phyloP scores from a whole-genome alignment of 2,797 vertebrate species.

The Nothura maculosa region DNA sequence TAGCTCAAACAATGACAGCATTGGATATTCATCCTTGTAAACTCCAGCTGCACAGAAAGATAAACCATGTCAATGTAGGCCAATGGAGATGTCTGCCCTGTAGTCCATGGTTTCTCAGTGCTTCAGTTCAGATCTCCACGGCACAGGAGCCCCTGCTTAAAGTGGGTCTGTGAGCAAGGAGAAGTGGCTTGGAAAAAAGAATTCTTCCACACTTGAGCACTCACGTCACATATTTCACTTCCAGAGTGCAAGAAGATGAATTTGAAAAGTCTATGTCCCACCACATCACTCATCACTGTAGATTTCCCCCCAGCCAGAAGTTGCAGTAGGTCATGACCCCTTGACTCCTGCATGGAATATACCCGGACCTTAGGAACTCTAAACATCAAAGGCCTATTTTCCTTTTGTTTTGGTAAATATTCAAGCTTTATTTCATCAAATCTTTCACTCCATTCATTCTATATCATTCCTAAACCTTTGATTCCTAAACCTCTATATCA shows the following conservation, averaged over 20 bases:
- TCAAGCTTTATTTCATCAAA: constrained; percentile 14
- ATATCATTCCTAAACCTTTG: background rate
- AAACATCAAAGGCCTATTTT: background rate
- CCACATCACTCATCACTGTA: too few species aligned
- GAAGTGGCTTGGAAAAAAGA: background rate
- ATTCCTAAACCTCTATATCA: background rate
- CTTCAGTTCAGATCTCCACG: background rate
- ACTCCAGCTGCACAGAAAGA: background rate
- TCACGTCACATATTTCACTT: background rate
- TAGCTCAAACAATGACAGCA: background rate
- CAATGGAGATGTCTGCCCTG: background rate
- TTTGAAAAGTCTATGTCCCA: background rate
- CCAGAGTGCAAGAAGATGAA: background rate
- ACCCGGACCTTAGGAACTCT: background rate
- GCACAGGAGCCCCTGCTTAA: background rate
- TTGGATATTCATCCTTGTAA: background rate
- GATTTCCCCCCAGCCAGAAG: background rate
- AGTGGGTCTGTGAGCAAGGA: background rate
- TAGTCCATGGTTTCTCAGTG: background rate
- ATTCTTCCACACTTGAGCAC: background rate
- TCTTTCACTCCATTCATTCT: background rate
- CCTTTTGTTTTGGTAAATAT: constrained; percentile 22
- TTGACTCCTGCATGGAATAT: background rate
- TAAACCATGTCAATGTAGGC: background rate
- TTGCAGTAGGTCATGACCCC: background rate